These are phyloP conservation scores for Phataginus tetradactyla DNA, from an alignment of 2,797 vertebrate genomes.

Conservation along the genomic window DNA sequence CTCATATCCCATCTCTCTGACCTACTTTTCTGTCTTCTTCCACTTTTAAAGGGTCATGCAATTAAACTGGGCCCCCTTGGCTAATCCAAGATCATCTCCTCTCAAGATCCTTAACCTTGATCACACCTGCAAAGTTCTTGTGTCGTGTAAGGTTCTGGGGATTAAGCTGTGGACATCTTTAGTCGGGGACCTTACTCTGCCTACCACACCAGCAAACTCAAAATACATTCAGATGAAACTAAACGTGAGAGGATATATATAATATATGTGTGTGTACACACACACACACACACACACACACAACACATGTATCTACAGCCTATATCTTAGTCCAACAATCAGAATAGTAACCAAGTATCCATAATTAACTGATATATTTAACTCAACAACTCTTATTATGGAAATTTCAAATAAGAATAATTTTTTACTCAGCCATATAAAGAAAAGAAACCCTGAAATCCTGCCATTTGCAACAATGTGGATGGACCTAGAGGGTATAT, in stretches of 20 bases:
- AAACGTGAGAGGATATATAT: not conserved
- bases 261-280: too few species aligned
- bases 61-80: not conserved
- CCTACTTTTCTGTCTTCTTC: not conserved
- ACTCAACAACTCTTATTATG: not conserved
- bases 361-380: slow-evolving; percentile 26
- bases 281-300: too few species aligned
- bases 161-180: not conserved
- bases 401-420: not conserved
- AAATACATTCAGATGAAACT: not conserved
- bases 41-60: not conserved
- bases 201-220: not conserved
- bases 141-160: not conserved
- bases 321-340: not conserved
- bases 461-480: too few species aligned
- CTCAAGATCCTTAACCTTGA: not conserved
- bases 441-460: too few species aligned
- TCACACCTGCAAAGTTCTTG: not conserved
- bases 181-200: not conserved
- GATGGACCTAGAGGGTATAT: too few species aligned
- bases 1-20: not conserved
- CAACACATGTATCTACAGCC: not conserved
- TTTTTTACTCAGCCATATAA: not conserved
- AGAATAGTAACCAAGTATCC: not conserved
- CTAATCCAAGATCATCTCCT: not conserved